Conservation (phyloP, 2,797 vertebrate species). For the Myotis vivesi region DNA sequence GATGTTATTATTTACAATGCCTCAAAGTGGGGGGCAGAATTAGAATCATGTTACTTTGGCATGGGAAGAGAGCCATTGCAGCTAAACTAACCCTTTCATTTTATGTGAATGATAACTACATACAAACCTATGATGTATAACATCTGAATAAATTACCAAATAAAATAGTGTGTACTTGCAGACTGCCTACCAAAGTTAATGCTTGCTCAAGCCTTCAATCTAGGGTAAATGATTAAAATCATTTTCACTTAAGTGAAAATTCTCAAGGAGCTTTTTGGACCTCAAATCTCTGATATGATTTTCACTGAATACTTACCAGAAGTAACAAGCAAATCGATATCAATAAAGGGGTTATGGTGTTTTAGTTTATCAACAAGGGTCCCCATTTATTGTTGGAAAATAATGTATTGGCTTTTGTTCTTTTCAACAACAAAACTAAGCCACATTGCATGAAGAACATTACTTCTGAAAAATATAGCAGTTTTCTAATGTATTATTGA, state of each 20-base stretch:
- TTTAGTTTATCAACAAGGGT: background rate
- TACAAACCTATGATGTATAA: background rate
- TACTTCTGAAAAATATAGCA: background rate
- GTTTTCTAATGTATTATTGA: background rate
- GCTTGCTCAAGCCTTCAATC: background rate
- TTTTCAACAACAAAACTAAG: background rate
- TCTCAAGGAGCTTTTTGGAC: background rate
- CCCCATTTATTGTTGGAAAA: background rate
- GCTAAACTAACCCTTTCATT: constrained; percentile 36
- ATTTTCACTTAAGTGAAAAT: constrained; percentile 32
- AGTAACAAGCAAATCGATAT: background rate
- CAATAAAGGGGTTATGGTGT: background rate
- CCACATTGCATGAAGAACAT: background rate
- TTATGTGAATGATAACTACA: constrained; percentile 24
- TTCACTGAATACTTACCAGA: background rate
- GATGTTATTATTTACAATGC: constrained; percentile 63
- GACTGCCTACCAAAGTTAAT: background rate
- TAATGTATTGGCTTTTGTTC: background rate
- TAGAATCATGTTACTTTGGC: background rate
- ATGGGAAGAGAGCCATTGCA: background rate
- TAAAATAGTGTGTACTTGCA: constrained; percentile 7
- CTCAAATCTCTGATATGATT: background rate
- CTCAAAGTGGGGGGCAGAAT: constrained; percentile 25
- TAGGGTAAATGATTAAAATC: constrained; percentile 10
- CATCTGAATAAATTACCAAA: background rate